A percentile compares a stretch with the other conserved stretches of the same genome.
These are phyloP conservation scores for Heliconius congener DNA, from an alignment of 1,140 invertebrate species.

Conservation along the genomic window DNA sequence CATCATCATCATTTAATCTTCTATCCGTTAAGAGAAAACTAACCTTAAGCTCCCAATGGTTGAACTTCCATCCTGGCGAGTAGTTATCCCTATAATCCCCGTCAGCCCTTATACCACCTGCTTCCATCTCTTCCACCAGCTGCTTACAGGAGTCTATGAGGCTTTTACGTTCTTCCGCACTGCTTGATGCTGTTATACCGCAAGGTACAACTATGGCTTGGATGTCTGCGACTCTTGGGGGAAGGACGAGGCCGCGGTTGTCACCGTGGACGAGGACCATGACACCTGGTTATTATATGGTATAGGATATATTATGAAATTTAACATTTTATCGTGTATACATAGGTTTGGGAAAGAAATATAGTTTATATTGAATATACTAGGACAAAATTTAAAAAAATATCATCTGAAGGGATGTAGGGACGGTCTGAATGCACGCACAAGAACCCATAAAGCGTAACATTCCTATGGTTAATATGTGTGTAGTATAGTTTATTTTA, in stretches of 20 bases:
- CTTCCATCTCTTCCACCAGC: conserved; percentile 84
- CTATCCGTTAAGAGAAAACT: conserved; percentile 3
- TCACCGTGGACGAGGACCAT: conserved; percentile 99
- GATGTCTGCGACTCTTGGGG: conserved; percentile 93
- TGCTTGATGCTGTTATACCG: conserved; percentile 93
- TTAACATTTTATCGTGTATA: not conserved
- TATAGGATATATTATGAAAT: conserved; percentile 2
- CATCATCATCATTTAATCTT: too few species aligned
- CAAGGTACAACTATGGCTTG: conserved; percentile 97
- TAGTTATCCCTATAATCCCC: conserved; percentile 97
- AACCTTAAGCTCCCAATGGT: conserved; percentile 99
- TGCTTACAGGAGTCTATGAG: conserved; percentile 88
- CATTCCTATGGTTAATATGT: too few species aligned
- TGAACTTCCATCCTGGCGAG: conserved; percentile 99
- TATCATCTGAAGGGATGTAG: too few species aligned
- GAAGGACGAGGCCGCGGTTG: conserved; percentile 97
- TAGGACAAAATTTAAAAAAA: too few species aligned
- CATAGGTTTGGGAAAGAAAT: too few species aligned
- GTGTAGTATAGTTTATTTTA: too few species aligned
- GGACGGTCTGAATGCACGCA: too few species aligned
- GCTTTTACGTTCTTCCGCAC: conserved; percentile 86
- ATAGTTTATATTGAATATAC: too few species aligned
- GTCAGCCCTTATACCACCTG: conserved; percentile 86
- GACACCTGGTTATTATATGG: conserved; percentile 83
- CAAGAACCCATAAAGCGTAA: too few species aligned